phyloP scores from a whole-genome alignment of 2,113 vertebrate genomes.

The Columbina picui region DNA sequence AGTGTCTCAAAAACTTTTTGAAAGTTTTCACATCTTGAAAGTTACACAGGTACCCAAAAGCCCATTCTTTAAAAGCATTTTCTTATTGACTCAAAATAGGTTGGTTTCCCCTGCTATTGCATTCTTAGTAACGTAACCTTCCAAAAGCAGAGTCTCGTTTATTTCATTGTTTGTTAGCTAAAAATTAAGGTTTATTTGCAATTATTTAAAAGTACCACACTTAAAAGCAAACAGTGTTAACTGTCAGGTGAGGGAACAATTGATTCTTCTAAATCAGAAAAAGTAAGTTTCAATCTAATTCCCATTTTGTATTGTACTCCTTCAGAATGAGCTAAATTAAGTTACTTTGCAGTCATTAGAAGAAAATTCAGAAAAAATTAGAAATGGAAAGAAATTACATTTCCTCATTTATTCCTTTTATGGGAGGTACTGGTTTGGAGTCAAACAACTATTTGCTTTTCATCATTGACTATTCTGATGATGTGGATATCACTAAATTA shows the following conservation, averaged over 20 bases:
- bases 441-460: neutral
- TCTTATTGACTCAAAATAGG: neutral
- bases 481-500: neutral
- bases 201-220: neutral
- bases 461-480: neutral
- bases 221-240: neutral
- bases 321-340: neutral
- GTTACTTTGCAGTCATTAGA: neutral
- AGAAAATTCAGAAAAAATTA: neutral
- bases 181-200: neutral
- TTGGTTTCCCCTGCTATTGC: neutral
- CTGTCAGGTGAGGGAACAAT: neutral
- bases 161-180: neutral
- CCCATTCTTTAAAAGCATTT: neutral
- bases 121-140: neutral
- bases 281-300: neutral
- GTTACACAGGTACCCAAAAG: neutral
- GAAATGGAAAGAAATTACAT: neutral
- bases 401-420: neutral
- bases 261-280: neutral
- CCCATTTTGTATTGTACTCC: neutral
- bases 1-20: neutral
- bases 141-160: neutral
- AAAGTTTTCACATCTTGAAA: neutral
- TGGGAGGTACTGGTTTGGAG: neutral